Percentiles rank a stretch among this genome's conserved stretches.
Evolutionary conservation across 2,113 vertebrate genomes (phyloP).

Genomic region (Burhinus bistriatus): DNA sequence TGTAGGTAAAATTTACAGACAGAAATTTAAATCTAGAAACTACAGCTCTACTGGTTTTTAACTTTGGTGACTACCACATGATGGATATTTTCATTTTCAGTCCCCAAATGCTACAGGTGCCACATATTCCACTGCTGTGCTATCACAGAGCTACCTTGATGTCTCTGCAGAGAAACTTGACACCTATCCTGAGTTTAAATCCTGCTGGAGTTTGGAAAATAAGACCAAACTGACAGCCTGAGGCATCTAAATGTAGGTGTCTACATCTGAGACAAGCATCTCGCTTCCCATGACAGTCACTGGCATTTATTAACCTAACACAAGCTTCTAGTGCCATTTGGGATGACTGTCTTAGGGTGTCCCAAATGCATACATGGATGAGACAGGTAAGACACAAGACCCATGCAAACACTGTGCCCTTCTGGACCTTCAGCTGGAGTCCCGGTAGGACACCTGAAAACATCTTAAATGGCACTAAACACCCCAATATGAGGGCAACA

Average conservation of each 20-base stretch:
- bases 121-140: not conserved
- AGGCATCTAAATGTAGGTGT: not conserved
- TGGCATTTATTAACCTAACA: not conserved
- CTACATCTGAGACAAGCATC: not conserved
- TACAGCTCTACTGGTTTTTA: not conserved
- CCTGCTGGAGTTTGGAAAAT: not conserved
- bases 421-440: not conserved
- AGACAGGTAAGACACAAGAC: not conserved
- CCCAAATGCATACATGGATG: not conserved
- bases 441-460: not conserved
- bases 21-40: not conserved
- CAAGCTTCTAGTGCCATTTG: not conserved
- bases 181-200: not conserved
- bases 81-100: not conserved
- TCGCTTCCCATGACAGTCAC: not conserved
- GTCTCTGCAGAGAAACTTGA: not conserved
- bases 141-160: not conserved
- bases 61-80: not conserved
- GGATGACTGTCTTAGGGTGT: not conserved
- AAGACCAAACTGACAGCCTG: not conserved
- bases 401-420: not conserved
- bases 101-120: not conserved
- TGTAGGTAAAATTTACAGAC: not conserved
- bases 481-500: not conserved
- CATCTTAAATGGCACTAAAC: not conserved